Evolutionary conservation across 2,888 invertebrate genomes (phyloP).

Genomic region (Colletes collaris): DNA sequence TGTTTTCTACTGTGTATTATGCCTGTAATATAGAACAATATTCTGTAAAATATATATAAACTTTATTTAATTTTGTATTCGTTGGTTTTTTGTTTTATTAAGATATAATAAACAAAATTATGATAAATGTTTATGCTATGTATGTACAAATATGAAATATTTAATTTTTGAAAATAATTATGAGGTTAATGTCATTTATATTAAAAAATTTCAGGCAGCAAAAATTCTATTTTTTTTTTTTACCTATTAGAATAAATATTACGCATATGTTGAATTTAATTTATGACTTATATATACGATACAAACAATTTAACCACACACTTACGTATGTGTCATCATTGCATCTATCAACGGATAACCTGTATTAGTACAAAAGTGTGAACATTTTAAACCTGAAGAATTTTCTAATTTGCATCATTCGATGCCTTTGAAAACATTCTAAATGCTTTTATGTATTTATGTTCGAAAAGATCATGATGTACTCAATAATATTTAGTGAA

Average conservation of each 20-base stretch:
- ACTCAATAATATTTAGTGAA: neutral
- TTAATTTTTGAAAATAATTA: neutral
- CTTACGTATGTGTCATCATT: neutral
- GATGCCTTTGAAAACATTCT: neutral
- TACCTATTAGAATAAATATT: neutral
- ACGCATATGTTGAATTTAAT: neutral
- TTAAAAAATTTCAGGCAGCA: neutral
- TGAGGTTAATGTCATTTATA: neutral
- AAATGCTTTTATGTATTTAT: neutral
- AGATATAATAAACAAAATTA: too few relatives aligned
- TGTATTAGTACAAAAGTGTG: neutral
- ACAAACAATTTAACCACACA: conserved; percentile 7
- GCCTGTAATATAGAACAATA: neutral
- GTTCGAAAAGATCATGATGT: neutral
- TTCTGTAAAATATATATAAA: conserved; percentile 13
- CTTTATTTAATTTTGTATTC: neutral
- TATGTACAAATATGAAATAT: neutral
- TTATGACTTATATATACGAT: too few relatives aligned
- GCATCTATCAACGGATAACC: neutral
- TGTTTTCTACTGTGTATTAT: neutral
- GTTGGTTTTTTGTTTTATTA: neutral
- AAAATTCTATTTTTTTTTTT: neutral
- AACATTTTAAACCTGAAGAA: neutral
- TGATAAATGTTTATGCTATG: neutral
- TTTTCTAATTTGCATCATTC: conserved; percentile 18